phyloP scores from a whole-genome alignment of 2,113 vertebrate genomes.

The Oophaga pumilio region DNA sequence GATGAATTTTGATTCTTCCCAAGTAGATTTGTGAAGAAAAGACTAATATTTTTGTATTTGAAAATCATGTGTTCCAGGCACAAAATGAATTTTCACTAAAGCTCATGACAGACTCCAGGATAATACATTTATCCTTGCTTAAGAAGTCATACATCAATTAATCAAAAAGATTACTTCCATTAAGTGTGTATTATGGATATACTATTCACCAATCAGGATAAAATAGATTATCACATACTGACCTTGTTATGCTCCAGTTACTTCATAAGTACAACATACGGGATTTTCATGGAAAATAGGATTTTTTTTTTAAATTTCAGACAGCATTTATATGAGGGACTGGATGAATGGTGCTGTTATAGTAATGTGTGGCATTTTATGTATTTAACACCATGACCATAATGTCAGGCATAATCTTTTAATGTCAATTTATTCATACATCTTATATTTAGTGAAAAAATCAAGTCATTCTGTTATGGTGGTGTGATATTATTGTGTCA shows the following conservation, averaged over 20 bases:
- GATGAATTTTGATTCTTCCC: not conserved
- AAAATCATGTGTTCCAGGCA: conserved; percentile 35
- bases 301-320: conserved; percentile 1
- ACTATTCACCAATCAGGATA: conserved; percentile 52
- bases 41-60: not conserved
- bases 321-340: not conserved
- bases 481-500: not conserved
- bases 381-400: not conserved
- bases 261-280: conserved; percentile 32
- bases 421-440: not conserved
- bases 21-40: not conserved
- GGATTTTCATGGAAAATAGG: not conserved
- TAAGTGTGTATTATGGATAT: conserved; percentile 58
- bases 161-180: conserved; percentile 57
- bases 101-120: conserved; percentile 45
- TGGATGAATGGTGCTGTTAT: not conserved
- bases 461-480: not conserved
- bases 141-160: conserved; percentile 54
- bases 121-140: conserved; percentile 55
- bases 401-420: conserved; percentile 24
- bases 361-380: not conserved
- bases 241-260: conserved; percentile 54
- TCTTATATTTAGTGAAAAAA: not conserved
- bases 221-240: conserved; percentile 53
- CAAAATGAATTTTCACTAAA: conserved; percentile 36